These are phyloP conservation scores for Tachina grossa DNA, from an alignment of 2,888 invertebrate genomes.

Conservation along the genomic window DNA sequence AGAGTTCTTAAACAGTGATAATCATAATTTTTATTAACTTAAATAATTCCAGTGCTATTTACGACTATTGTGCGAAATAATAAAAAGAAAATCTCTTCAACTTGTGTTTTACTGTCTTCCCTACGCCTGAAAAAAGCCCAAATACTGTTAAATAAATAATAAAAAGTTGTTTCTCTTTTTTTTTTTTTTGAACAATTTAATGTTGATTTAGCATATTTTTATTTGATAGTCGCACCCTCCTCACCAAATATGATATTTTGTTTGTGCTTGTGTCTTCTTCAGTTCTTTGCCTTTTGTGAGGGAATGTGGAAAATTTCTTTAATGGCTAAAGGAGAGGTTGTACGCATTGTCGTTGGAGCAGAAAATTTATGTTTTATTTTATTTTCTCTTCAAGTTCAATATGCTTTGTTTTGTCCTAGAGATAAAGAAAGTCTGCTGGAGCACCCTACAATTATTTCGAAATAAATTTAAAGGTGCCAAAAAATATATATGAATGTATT, in stretches of 20 bases:
- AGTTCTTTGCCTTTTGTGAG: not conserved
- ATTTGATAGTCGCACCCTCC: constrained; percentile 17
- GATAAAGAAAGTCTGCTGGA: not conserved
- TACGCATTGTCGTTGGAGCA: not conserved
- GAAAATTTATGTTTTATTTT: constrained; percentile 46
- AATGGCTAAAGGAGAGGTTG: not conserved
- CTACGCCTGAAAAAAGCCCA: constrained; percentile 1
- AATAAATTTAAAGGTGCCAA: not conserved
- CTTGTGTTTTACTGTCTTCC: constrained; percentile 25
- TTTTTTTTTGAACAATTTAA: constrained; percentile 26
- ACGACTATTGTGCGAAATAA: constrained; percentile 37
- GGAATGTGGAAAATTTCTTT: constrained; percentile 17
- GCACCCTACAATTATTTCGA: constrained; percentile 8
- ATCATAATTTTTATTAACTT: constrained; percentile 71
- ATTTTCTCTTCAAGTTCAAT: constrained; percentile 4
- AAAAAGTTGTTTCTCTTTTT: constrained; percentile 40
- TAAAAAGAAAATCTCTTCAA: constrained; percentile 30
- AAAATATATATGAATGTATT: too few species aligned
- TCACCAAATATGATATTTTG: constrained; percentile 7
- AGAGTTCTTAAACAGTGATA: constrained; percentile 71
- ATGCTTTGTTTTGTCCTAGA: not conserved
- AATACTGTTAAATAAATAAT: constrained; percentile 37
- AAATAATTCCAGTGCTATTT: constrained; percentile 57
- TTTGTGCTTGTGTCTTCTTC: constrained; percentile 1
- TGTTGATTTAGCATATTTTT: constrained; percentile 70